Evolutionary conservation across 2,797 vertebrate genomes (phyloP).

Genomic region (Ciconia nigra): DNA sequence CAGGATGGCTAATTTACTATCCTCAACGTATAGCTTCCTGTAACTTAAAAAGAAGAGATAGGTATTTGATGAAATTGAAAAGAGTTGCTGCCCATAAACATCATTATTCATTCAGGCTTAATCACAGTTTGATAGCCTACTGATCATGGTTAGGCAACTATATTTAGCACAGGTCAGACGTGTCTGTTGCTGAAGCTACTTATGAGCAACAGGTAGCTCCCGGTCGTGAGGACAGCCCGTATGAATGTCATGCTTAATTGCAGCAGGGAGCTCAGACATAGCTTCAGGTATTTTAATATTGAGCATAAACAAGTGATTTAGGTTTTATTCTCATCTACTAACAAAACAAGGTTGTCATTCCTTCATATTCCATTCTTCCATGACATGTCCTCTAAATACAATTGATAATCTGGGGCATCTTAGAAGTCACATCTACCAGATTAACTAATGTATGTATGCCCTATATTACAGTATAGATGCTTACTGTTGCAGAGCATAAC

Average conservation of each 20-base stretch:
- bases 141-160: neutral
- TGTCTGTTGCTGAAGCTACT: neutral
- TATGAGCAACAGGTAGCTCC: neutral
- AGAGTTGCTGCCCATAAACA: neutral
- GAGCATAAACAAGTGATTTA: neutral
- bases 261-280: neutral
- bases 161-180: neutral
- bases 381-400: neutral
- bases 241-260: neutral
- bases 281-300: neutral
- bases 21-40: neutral
- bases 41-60: neutral
- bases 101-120: neutral
- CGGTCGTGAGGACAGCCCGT: neutral
- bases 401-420: neutral
- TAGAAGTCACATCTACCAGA: neutral
- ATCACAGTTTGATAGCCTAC: neutral
- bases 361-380: neutral
- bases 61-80: neutral
- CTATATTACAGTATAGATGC: neutral
- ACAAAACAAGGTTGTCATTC: neutral
- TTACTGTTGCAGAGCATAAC: neutral
- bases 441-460: neutral
- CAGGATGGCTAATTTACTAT: neutral
- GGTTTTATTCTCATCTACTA: neutral